Evolutionary conservation across 2,888 invertebrate species (phyloP).

Genomic region (Heliconius aoede): DNA sequence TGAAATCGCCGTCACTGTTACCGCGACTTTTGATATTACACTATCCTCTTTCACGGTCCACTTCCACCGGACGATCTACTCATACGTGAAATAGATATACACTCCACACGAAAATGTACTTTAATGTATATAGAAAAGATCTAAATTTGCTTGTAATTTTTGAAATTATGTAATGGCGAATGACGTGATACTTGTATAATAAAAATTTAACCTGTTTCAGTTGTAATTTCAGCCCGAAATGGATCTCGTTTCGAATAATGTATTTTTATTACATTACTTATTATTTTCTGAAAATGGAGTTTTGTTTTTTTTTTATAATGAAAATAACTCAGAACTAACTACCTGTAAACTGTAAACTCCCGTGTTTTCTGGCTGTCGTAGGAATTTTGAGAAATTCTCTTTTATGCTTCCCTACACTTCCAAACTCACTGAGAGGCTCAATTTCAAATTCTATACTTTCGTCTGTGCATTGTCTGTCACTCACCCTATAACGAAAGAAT

Average conservation of each 20-base stretch:
- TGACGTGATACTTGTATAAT: conserved; percentile 36
- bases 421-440: no score
- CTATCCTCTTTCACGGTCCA: conserved; percentile 52
- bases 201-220: conserved; percentile 32
- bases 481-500: no score
- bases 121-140: neutral
- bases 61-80: conserved; percentile 48
- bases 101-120: conserved; percentile 20
- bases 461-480: no score
- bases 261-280: neutral
- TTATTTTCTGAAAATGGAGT: neutral
- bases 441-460: no score
- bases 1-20: conserved; percentile 14
- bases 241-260: conserved; percentile 3
- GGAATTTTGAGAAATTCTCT: no score
- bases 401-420: no score
- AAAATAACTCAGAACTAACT: no score
- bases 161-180: conserved; percentile 28
- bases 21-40: conserved; percentile 42
- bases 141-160: conserved; percentile 4
- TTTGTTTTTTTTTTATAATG: neutral
- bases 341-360: no score
- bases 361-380: no score
- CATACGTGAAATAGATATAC: conserved; percentile 49
- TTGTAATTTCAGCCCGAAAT: conserved; percentile 26